These are phyloP conservation scores for Fopius arisanus DNA, from an alignment of 1,140 invertebrate species.

Conservation along the genomic window DNA sequence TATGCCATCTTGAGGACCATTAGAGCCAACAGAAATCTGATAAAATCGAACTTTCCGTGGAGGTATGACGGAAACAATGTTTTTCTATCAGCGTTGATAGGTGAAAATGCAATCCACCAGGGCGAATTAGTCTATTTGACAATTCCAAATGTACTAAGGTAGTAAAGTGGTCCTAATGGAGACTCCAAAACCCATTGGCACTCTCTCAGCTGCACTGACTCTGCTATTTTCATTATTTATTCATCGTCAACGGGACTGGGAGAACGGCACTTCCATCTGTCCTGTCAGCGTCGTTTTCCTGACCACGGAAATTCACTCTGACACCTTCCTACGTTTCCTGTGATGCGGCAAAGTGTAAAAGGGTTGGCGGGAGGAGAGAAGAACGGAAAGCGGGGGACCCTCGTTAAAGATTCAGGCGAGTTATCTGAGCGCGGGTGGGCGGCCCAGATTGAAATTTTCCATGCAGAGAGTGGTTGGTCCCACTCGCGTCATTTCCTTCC, in stretches of 20 bases:
- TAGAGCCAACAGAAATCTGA: too few relatives aligned
- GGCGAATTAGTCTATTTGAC: constrained; percentile 22
- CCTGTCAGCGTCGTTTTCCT: neutral
- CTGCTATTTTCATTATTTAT: constrained; percentile 58
- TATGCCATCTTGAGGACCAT: too few relatives aligned
- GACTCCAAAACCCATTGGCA: constrained; percentile 44
- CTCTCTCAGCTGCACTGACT: constrained; percentile 14
- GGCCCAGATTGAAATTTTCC: constrained; percentile 63
- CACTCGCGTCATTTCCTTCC: constrained; percentile 19
- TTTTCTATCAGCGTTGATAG: too few relatives aligned
- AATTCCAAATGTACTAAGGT: constrained; percentile 7
- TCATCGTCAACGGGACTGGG: constrained; percentile 34
- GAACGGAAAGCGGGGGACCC: constrained; percentile 40
- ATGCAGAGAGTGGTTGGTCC: constrained; percentile 45
- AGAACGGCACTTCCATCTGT: constrained; percentile 35
- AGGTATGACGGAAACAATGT: too few relatives aligned
- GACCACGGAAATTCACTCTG: constrained; percentile 5
- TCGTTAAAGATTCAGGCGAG: constrained; percentile 62
- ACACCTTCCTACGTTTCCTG: neutral
- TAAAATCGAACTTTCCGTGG: too few relatives aligned
- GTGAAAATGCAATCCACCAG: constrained; percentile 9
- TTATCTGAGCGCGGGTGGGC: constrained; percentile 49
- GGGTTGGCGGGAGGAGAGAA: neutral
- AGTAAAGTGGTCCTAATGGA: constrained; percentile 56
- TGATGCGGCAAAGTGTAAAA: neutral